A percentile compares a stretch with the other conserved stretches of the same genome.
These are phyloP conservation scores for Crenuchus spilurus DNA, from an alignment of 2,797 vertebrate genomes.

Conservation along the genomic window DNA sequence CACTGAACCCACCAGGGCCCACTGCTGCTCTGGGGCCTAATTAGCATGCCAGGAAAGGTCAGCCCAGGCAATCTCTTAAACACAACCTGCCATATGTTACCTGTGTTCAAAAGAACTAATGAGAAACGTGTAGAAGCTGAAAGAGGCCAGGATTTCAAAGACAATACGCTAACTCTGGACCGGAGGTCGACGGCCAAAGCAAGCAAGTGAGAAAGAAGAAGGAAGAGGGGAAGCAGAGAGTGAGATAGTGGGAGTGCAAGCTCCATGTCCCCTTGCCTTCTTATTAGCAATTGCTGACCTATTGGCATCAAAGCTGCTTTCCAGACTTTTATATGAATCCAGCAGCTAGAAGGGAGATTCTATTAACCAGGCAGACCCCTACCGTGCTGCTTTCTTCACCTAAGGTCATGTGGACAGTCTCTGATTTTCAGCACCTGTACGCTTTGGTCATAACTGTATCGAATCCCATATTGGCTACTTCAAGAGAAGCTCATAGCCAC, in stretches of 20 bases:
- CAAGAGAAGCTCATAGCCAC: not conserved
- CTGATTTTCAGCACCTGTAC: slow-evolving; percentile 67
- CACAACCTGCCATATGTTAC: slow-evolving; percentile 90
- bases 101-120: slow-evolving; percentile 87
- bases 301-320: slow-evolving; percentile 78
- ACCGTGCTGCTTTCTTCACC: slow-evolving; percentile 72
- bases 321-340: slow-evolving; percentile 76
- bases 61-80: slow-evolving; percentile 92
- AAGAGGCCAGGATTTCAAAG: slow-evolving; percentile 84
- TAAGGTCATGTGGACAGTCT: slow-evolving; percentile 70
- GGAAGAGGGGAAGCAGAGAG: slow-evolving; percentile 6
- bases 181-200: slow-evolving; percentile 70
- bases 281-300: slow-evolving; percentile 85
- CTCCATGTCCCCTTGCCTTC: slow-evolving; percentile 79
- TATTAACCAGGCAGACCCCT: slow-evolving; percentile 71
- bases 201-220: slow-evolving; percentile 9
- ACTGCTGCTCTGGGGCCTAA: slow-evolving; percentile 86
- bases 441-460: slow-evolving; percentile 67
- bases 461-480: not conserved
- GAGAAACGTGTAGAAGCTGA: slow-evolving; percentile 86
- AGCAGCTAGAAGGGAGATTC: slow-evolving; percentile 70
- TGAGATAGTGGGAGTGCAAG: slow-evolving; percentile 40
- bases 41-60: slow-evolving; percentile 95
- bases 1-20: slow-evolving; percentile 76
- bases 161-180: slow-evolving; percentile 82